phyloP scores from a whole-genome alignment of 2,888 invertebrate species.

The Metallyticus violacea region DNA sequence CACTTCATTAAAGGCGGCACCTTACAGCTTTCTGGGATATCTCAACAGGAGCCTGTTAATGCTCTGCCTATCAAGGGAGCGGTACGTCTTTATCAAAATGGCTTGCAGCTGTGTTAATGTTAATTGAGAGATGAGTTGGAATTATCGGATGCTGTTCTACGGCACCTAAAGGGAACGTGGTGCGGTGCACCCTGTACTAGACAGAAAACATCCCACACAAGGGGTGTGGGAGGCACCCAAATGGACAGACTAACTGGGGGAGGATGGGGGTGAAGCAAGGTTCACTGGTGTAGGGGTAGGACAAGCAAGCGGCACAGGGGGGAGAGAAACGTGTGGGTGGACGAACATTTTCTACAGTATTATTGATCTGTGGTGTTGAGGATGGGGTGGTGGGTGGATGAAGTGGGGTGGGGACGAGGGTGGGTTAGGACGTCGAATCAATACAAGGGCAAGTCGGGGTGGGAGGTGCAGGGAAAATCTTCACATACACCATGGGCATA shows the following conservation, averaged over 20 bases:
- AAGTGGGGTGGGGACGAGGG: slow-evolving; percentile 17
- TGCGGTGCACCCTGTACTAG: not conserved
- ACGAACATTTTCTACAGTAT: slow-evolving; percentile 34
- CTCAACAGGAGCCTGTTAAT: not conserved
- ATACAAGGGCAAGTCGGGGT: slow-evolving; percentile 29
- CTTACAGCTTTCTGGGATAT: not conserved
- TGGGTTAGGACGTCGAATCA: slow-evolving; percentile 27
- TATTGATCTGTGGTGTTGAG: slow-evolving; percentile 32
- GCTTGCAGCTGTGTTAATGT: not conserved
- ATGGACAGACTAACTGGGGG: slow-evolving; percentile 8
- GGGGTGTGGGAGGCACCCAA: slow-evolving; percentile 8
- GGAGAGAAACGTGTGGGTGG: slow-evolving; percentile 24
- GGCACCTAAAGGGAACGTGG: not conserved
- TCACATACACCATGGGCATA: slow-evolving; percentile 14
- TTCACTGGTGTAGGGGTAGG: slow-evolving; percentile 15
- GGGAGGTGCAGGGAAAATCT: slow-evolving; percentile 20
- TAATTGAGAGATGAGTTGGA: not conserved
- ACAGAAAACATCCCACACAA: not conserved
- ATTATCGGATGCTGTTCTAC: not conserved
- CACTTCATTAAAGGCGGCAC: not conserved
- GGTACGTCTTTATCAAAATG: not conserved
- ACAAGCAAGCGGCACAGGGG: slow-evolving; percentile 17
- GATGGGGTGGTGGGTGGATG: slow-evolving; percentile 21
- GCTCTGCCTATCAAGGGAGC: not conserved
- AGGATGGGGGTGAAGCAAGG: slow-evolving; percentile 13